phyloP scores from a whole-genome alignment of 2,113 vertebrate species.

The Meleagris gallopavo region DNA sequence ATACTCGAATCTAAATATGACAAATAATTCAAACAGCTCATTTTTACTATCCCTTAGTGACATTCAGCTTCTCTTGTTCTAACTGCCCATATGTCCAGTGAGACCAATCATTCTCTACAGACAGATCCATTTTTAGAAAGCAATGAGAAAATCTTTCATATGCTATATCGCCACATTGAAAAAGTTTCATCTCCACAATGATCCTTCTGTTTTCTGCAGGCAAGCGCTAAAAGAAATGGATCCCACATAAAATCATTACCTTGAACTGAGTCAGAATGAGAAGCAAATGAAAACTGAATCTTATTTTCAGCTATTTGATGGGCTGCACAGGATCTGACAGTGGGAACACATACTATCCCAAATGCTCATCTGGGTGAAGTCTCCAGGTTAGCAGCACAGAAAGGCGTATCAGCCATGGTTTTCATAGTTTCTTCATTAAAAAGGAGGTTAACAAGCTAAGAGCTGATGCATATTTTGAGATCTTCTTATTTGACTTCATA shows the following conservation, averaged over 20 bases:
- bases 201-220: neutral
- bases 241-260: neutral
- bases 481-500: neutral
- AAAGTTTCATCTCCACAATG: neutral
- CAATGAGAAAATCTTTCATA: constrained; percentile 47
- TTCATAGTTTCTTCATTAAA: neutral
- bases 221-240: neutral
- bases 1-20: constrained; percentile 31
- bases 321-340: neutral
- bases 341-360: accelerated
- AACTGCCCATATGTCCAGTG: constrained; percentile 35
- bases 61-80: constrained; percentile 38
- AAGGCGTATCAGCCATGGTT: neutral
- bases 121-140: constrained; percentile 41
- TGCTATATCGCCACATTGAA: neutral
- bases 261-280: neutral
- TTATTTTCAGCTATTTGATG: neutral
- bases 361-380: neutral
- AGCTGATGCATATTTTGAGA: neutral
- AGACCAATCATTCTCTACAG: constrained; percentile 44
- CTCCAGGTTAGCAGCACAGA: neutral
- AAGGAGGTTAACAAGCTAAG: neutral
- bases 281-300: neutral
- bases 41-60: constrained; percentile 19
- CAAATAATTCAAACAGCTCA: constrained; percentile 30